phyloP scores from a whole-genome alignment of 2,113 vertebrate genomes.

The Rhinoptilus africanus region DNA sequence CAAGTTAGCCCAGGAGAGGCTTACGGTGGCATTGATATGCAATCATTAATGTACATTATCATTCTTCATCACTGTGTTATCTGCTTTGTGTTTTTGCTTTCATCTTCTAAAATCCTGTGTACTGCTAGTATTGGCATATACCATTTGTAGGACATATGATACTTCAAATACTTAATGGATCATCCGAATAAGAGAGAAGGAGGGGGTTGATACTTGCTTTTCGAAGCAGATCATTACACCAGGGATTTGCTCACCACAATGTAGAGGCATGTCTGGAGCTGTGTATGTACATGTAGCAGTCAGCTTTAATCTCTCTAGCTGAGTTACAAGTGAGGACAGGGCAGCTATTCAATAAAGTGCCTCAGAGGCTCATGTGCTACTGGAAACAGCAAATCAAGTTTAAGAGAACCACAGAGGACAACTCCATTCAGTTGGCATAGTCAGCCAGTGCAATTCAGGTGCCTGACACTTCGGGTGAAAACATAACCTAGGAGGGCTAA shows the following conservation, averaged over 20 bases:
- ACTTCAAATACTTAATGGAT: neutral
- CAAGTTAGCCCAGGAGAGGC: slow-evolving; percentile 6
- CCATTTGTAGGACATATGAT: neutral
- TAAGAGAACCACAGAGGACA: neutral
- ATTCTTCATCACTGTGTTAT: neutral
- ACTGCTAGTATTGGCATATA: neutral
- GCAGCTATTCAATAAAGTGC: neutral
- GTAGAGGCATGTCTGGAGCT: neutral
- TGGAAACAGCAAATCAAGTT: neutral
- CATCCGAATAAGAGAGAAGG: neutral
- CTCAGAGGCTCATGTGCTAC: neutral
- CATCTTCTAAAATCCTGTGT: neutral
- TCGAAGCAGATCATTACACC: neutral
- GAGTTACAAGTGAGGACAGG: neutral
- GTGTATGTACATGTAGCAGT: neutral
- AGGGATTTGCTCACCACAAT: neutral
- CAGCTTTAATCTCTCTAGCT: neutral
- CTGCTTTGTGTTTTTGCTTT: neutral
- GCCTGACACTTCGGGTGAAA: neutral
- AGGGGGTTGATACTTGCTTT: neutral
- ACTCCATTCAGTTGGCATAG: neutral
- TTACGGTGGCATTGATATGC: neutral
- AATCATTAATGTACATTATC: neutral
- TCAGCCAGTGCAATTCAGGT: neutral
- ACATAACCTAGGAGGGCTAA: neutral